Percentiles rank a stretch among this genome's conserved stretches.
These are phyloP conservation scores for Heliocidaris tuberculata DNA, from an alignment of 35 echinoderm and acorn worm species.

Conservation along the genomic window DNA sequence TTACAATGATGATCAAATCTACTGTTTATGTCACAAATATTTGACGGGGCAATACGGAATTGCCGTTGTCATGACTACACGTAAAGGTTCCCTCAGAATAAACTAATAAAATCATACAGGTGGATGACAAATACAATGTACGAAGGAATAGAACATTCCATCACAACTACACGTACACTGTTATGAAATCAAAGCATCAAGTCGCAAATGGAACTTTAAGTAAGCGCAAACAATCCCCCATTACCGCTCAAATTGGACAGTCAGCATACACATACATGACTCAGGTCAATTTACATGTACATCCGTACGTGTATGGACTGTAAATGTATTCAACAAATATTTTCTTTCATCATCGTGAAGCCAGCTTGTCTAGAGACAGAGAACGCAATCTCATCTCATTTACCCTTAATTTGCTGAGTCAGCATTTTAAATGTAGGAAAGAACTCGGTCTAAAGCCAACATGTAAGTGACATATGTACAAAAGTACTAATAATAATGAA, in stretches of 20 bases:
- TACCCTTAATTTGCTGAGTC: not conserved
- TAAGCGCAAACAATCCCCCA: not conserved
- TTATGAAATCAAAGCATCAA: not conserved
- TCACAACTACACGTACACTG: too few species aligned
- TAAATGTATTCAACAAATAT: not conserved
- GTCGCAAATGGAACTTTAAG: not conserved
- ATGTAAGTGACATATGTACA: too few species aligned
- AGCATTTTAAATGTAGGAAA: not conserved
- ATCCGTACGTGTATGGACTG: not conserved
- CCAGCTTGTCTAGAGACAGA: not conserved
- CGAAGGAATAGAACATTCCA: too few species aligned
- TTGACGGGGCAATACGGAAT: too few species aligned
- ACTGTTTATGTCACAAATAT: too few species aligned
- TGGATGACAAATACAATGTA: too few species aligned
- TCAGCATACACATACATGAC: not conserved
- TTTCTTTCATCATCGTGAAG: not conserved
- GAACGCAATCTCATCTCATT: not conserved
- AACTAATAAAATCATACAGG: too few species aligned
- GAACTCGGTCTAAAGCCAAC: too few species aligned
- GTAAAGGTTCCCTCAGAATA: too few species aligned
- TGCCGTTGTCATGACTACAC: too few species aligned
- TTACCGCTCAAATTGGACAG: not conserved
- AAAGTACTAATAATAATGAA: too few species aligned
- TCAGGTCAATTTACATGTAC: not conserved
- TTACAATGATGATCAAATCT: too few species aligned